A percentile compares a stretch with the other conserved stretches of the same genome.
Conservation (phyloP, 2,888 invertebrate species). For the Lepidocyrtinus sp. region DNA sequence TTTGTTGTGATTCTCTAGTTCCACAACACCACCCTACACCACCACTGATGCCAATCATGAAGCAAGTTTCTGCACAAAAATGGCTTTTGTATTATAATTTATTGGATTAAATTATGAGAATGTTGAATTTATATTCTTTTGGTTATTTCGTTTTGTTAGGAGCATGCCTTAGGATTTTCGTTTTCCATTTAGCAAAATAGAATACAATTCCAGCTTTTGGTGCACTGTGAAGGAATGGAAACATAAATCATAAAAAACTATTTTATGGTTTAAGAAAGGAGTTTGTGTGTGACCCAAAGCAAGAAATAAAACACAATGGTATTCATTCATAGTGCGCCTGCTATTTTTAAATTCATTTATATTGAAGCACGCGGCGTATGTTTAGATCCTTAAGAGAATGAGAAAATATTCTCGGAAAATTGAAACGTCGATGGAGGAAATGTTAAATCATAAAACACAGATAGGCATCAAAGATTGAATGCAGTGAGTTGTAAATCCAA, state of each 20-base stretch:
- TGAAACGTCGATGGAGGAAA: neutral
- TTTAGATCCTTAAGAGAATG: neutral
- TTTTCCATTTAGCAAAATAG: too few species aligned
- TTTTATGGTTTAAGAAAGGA: slow-evolving; percentile 7
- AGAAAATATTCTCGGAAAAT: neutral
- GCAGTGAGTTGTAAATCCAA: slow-evolving; percentile 11
- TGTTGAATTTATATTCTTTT: neutral
- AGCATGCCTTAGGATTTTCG: too few species aligned
- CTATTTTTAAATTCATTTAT: neutral
- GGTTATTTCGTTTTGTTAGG: neutral
- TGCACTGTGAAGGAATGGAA: too few species aligned
- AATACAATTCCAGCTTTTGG: too few species aligned
- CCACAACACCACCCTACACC: slow-evolving; percentile 5
- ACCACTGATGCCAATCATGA: slow-evolving; percentile 2
- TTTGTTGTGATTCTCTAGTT: too few species aligned
- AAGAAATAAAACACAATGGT: neutral
- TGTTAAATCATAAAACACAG: slow-evolving; percentile 10
- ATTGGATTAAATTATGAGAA: neutral
- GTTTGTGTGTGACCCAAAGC: neutral
- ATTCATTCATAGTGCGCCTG: neutral
- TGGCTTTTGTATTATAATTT: slow-evolving; percentile 8
- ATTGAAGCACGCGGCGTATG: neutral
- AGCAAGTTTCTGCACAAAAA: neutral
- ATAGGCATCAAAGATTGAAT: neutral
- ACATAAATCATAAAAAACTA: slow-evolving; percentile 7